Evolutionary conservation across 2,888 invertebrate species (phyloP).

Genomic region (Enchytraeus crypticus): DNA sequence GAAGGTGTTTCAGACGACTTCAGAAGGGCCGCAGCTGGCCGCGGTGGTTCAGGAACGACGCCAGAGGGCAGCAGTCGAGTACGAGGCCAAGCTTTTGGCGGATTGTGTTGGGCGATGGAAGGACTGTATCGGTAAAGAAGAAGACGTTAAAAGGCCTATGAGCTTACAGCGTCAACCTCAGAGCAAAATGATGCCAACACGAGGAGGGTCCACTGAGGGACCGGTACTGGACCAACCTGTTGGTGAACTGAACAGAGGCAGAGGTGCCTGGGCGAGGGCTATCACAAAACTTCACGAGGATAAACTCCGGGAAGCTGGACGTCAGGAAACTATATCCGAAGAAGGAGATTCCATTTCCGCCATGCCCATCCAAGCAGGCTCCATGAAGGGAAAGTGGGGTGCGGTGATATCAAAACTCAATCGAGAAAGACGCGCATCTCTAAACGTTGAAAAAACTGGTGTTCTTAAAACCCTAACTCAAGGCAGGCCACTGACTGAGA

Average conservation of each 20-base stretch:
- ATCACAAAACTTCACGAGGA: neutral
- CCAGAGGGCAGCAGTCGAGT: conserved; percentile 22
- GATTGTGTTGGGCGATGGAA: neutral
- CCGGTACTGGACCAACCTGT: too few species aligned
- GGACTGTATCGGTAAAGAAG: too few species aligned
- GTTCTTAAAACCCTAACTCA: too few species aligned
- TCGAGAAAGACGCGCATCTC: too few species aligned
- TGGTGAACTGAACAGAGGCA: too few species aligned
- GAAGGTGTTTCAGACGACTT: conserved; percentile 26
- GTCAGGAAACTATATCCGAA: neutral
- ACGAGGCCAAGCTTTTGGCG: conserved; percentile 12
- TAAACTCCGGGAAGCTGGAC: neutral
- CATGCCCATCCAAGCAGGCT: neutral
- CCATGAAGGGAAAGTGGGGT: neutral
- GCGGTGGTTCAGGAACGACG: conserved; percentile 26
- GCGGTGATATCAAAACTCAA: neutral
- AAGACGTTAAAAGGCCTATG: too few species aligned
- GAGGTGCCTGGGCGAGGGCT: conserved; percentile 5
- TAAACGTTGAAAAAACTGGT: too few species aligned
- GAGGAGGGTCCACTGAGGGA: too few species aligned
- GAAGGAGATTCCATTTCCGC: neutral
- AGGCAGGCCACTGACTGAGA: too few species aligned
- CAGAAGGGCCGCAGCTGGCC: conserved; percentile 26
- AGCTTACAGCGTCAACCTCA: too few species aligned
- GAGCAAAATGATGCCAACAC: too few species aligned